Percentiles rank a stretch among this genome's conserved stretches.
phyloP scores from a whole-genome alignment of 2,797 vertebrate species.

The Psittacula echo region DNA sequence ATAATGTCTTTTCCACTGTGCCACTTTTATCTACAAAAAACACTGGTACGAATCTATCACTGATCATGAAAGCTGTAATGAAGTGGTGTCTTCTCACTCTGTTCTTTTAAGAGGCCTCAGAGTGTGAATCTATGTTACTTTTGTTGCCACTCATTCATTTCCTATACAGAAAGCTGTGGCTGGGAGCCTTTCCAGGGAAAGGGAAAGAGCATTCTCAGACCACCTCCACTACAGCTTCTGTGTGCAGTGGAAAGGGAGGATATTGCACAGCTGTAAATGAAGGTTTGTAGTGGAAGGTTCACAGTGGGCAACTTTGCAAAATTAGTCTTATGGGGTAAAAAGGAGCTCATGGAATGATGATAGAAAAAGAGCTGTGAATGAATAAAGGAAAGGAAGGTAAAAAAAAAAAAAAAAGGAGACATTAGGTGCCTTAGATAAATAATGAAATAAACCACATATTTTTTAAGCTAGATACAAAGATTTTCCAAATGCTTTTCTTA shows the following conservation, averaged over 20 bases:
- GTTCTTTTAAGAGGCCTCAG: not conserved
- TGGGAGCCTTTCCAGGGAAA: not conserved
- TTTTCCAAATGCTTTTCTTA: not conserved
- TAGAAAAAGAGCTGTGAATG: not conserved
- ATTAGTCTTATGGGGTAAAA: not conserved
- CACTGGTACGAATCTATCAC: not conserved
- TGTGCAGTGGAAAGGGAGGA: not conserved
- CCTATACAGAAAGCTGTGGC: not conserved
- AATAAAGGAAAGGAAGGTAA: not conserved
- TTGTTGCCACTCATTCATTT: constrained; percentile 20
- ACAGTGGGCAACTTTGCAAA: not conserved
- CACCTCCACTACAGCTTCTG: not conserved
- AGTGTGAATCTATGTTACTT: constrained; percentile 4
- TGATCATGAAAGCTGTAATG: constrained; percentile 18
- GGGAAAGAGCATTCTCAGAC: not conserved
- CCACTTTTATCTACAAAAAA: not conserved
- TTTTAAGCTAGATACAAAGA: not conserved
- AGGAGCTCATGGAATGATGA: not conserved
- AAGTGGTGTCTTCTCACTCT: not conserved
- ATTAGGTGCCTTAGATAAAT: not conserved
- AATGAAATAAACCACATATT: not conserved
- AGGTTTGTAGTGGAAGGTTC: not conserved
- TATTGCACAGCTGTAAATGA: not conserved
- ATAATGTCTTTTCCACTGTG: not conserved
- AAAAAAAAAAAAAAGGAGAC: not conserved